Conservation (phyloP, 1,140 invertebrate genomes). For the Pseudomyrmex pallidus region DNA sequence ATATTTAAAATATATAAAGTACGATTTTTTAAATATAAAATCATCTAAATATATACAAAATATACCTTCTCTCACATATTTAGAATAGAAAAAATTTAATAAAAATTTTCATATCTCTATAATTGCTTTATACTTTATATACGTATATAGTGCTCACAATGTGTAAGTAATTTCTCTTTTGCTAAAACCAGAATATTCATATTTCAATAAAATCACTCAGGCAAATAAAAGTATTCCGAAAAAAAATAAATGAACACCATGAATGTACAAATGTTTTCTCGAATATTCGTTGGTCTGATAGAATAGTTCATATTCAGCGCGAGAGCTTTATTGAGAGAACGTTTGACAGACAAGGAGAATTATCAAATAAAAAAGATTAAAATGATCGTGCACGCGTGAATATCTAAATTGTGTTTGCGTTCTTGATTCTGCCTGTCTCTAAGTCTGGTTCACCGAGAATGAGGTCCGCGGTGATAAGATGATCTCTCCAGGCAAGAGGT, state of each 20-base stretch:
- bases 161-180: too few species aligned
- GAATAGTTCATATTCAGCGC: background rate
- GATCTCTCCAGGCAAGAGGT: slow-evolving; percentile 37
- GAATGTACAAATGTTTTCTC: background rate
- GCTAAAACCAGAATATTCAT: too few species aligned
- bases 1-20: background rate
- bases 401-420: slow-evolving; percentile 31
- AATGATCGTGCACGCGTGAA: slow-evolving; percentile 19
- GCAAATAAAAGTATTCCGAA: too few species aligned
- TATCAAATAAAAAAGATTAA: slow-evolving; percentile 55
- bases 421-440: background rate
- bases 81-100: too few species aligned
- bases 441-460: slow-evolving; percentile 20
- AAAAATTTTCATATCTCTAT: too few species aligned
- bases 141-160: too few species aligned
- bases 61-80: too few species aligned
- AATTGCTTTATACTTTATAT: too few species aligned
- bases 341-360: slow-evolving; percentile 37
- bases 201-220: too few species aligned
- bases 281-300: background rate
- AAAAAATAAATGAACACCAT: too few species aligned
- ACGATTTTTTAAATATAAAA: too few species aligned
- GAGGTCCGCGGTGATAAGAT: slow-evolving; percentile 35
- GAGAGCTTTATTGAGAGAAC: background rate
- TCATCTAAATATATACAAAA: too few species aligned